phyloP scores from a whole-genome alignment of 1,140 invertebrate genomes.

The Frieseomelitta varia region DNA sequence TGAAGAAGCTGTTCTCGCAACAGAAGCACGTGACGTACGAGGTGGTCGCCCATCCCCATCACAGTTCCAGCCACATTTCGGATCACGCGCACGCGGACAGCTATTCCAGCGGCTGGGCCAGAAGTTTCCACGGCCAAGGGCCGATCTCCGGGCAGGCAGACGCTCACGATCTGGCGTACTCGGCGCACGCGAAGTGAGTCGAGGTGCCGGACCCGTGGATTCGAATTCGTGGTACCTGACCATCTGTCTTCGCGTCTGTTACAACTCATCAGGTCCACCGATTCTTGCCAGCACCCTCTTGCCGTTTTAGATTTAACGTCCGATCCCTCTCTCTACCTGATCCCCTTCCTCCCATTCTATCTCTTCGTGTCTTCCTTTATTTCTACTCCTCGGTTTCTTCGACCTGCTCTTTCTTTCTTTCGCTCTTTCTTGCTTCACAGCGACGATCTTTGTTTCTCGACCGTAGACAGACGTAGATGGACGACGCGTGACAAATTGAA shows the following conservation, averaged over 20 bases:
- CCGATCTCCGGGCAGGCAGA: constrained; percentile 77
- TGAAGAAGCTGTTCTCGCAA: constrained; percentile 91
- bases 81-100: constrained; percentile 81
- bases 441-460: neutral
- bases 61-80: constrained; percentile 81
- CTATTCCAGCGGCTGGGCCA: constrained; percentile 85
- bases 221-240: neutral
- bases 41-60: constrained; percentile 87
- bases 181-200: constrained; percentile 81
- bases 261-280: neutral
- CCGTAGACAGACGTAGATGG: neutral
- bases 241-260: neutral
- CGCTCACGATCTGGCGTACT: constrained; percentile 86
- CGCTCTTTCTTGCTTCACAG: neutral
- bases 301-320: constrained; percentile 17
- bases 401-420: neutral
- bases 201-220: neutral
- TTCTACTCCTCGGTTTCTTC: neutral
- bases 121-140: constrained; percentile 82
- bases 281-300: constrained; percentile 25
- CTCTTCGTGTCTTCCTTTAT: neutral
- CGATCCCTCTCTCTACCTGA: neutral
- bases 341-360: rapidly evolving
- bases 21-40: constrained; percentile 90
- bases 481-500: constrained; percentile 3